These are phyloP conservation scores for Gambusia holbrooki DNA, from an alignment of 2,113 vertebrate genomes.

Conservation along the genomic window DNA sequence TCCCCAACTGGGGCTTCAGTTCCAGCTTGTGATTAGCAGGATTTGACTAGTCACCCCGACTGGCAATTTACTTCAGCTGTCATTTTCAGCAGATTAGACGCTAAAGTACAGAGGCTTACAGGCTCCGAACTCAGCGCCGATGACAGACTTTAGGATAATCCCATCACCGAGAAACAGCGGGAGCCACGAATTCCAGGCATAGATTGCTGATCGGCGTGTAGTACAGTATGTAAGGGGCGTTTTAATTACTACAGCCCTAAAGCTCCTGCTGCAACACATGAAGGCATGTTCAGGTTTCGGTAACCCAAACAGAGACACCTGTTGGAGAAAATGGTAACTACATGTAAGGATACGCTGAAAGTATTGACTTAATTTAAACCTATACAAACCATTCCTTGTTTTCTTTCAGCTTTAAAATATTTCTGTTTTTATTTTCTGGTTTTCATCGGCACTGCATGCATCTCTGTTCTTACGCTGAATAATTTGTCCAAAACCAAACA, in stretches of 20 bases:
- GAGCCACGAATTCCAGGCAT: constrained; percentile 16
- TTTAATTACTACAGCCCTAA: neutral
- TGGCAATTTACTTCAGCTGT: constrained; percentile 42
- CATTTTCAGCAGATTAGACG: constrained; percentile 47
- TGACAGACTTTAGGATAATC: constrained; percentile 47
- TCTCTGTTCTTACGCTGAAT: neutral
- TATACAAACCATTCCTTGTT: neutral
- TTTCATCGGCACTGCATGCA: too few relatives aligned
- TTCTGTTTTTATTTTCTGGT: too few relatives aligned
- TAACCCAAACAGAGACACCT: neutral
- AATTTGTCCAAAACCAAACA: neutral
- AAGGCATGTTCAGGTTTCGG: constrained; percentile 1
- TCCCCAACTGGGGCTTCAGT: constrained; percentile 28
- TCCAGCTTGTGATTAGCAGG: constrained; percentile 58
- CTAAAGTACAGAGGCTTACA: constrained; percentile 26
- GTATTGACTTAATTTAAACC: neutral
- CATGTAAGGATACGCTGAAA: neutral
- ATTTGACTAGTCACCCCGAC: constrained; percentile 44
- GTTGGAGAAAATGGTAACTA: neutral
- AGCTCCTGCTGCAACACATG: neutral
- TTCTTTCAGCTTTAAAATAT: neutral
- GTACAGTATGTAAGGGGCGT: neutral
- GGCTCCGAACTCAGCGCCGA: constrained; percentile 5
- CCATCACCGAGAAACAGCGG: constrained; percentile 20
- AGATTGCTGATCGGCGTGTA: neutral